Conservation (phyloP, 2,797 vertebrate species). For the Tympanoctomys barrerae region DNA sequence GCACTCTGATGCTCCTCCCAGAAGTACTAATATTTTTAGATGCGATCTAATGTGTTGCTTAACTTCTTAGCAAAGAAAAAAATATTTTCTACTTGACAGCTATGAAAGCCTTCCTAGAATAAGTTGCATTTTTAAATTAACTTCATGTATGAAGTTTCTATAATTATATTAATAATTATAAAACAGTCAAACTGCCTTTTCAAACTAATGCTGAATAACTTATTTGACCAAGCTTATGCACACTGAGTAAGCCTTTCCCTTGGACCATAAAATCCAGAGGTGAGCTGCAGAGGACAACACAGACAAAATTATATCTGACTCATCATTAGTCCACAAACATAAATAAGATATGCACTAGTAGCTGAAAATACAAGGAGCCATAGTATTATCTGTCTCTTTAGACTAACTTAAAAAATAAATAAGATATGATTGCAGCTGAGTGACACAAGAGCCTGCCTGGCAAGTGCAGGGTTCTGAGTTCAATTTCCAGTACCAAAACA, state of each 20-base stretch:
- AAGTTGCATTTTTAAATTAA: background rate
- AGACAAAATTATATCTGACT: background rate
- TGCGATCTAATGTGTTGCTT: background rate
- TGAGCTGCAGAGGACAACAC: background rate
- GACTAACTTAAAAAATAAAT: background rate
- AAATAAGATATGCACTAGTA: background rate
- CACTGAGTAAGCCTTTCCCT: background rate
- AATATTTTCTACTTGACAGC: background rate
- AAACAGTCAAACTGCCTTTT: background rate
- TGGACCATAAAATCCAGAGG: background rate
- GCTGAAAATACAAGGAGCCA: background rate
- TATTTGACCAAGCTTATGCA: background rate
- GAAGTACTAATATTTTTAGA: background rate
- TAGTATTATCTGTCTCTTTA: background rate
- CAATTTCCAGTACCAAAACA: too few relatives aligned
- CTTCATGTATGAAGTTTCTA: background rate
- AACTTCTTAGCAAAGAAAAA: background rate
- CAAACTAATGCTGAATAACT: background rate
- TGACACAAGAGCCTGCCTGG: too few relatives aligned
- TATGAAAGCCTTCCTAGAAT: background rate
- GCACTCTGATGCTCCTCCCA: background rate
- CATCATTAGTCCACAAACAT: background rate
- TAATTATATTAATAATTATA: background rate
- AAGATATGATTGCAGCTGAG: too few relatives aligned
- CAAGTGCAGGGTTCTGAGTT: too few relatives aligned